These are phyloP conservation scores for Siphlonurus alternatus DNA, from an alignment of 2,888 invertebrate species.

Conservation along the genomic window DNA sequence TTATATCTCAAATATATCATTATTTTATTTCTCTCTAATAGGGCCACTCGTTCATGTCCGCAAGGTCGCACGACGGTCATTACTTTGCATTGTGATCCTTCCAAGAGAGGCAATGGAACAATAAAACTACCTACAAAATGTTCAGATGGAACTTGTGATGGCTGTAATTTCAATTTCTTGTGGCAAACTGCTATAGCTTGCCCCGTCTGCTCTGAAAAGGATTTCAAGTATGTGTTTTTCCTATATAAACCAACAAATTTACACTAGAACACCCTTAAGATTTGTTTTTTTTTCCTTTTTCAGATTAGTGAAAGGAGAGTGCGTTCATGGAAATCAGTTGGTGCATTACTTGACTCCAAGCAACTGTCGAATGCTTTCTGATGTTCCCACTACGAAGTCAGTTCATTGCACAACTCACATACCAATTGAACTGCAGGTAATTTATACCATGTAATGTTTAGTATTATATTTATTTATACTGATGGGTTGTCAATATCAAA, in stretches of 20 bases:
- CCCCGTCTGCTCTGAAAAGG: constrained; percentile 31
- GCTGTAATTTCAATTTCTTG: constrained; percentile 37
- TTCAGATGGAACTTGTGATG: constrained; percentile 40
- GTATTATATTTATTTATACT: neutral
- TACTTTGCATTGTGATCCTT: constrained; percentile 32
- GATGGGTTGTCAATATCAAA: no score
- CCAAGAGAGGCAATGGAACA: constrained; percentile 19
- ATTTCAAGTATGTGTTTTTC: constrained; percentile 24
- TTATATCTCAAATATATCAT: neutral
- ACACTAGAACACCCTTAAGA: no score
- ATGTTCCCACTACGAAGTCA: constrained; percentile 16
- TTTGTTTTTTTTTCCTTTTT: constrained; percentile 3
- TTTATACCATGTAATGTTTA: neutral
- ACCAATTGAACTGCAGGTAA: constrained; percentile 20
- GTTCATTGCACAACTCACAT: constrained; percentile 20
- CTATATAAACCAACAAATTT: neutral
- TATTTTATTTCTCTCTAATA: constrained; percentile 10
- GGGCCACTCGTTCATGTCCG: constrained; percentile 30
- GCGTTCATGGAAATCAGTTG: constrained; percentile 31
- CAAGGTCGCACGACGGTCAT: constrained; percentile 34
- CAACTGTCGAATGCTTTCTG: constrained; percentile 19
- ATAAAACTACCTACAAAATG: constrained; percentile 29
- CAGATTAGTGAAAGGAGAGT: constrained; percentile 33
- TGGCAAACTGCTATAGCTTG: constrained; percentile 33
- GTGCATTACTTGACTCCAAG: constrained; percentile 32